Base-by-base conservation (phyloP, 1,140 invertebrate species). In the Thalassaphorura encarpata region DNA sequence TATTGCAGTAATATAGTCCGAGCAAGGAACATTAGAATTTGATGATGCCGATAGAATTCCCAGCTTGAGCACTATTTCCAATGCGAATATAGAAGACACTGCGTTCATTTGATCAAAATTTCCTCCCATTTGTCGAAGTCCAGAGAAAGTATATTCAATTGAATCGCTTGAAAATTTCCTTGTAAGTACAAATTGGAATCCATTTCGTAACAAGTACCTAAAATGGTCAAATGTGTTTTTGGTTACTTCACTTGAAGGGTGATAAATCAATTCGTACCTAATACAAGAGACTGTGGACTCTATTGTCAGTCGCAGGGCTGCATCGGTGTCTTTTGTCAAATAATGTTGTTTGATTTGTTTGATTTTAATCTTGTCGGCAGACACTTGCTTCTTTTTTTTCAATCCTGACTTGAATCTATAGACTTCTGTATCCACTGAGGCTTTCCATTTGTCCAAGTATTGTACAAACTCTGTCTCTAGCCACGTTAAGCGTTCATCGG, bases 81-180 rank as follows among this genome's bases (percentile, higher is more conserved):
- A 21, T 3, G 49, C 31, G 27, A 24, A 51, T 4, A 51, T 21
- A 6, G 23, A 5, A 1, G 29, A 31, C 1, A 51, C 49, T 24
- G 26, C 26, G 31, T 19, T 51, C 18, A 36, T 40, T 16, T 51
- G 31, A 26, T 36, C 36, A 11, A 19, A 39, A 19, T 19, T 21
- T 3, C 31, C 49, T 51, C 21, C 29, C 4, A 23, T 36, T 6
- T 23, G 21, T 16, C 49, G 29, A 19, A 51, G 28, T 16, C 28
- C 36, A 15, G 49, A 31, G 29, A 51, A 51, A 21, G 40, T 24
- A 6, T 21, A 39, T 21, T 51, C 49, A 8, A 51, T 40, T 23
- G 31, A 23, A 51, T 51, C 49, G 23, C n/a, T 39, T 2, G 49
- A 19, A 40, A 51, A 51, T 40, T 31, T 36, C 27, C 49, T 36